Evolutionary conservation across 2,113 vertebrate genomes (phyloP).

Genomic region (Verasper variegatus): DNA sequence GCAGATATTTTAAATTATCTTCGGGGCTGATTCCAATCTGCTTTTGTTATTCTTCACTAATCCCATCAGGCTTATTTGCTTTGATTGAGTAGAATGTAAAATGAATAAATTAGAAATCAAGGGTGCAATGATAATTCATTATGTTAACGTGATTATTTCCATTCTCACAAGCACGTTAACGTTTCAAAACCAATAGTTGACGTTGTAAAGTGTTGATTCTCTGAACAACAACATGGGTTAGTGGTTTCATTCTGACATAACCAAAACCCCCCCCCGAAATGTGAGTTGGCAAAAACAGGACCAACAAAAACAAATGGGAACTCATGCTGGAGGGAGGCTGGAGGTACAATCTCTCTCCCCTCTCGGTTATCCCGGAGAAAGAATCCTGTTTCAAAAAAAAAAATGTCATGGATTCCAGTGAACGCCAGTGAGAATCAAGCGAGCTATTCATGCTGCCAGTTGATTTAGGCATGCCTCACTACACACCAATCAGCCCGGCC

Average conservation of each 20-base stretch:
- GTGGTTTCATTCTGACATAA: conserved; percentile 49
- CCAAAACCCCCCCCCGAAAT: conserved; percentile 37
- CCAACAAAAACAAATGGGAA: conserved; percentile 58
- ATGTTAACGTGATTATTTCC: conserved; percentile 29
- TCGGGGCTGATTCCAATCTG: conserved; percentile 29
- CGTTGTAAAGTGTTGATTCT: conserved; percentile 21
- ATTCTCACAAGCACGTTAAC: neutral
- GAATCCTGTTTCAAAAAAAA: conserved; percentile 42
- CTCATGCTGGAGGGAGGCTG: conserved; percentile 68
- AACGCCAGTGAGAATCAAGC: conserved; percentile 76
- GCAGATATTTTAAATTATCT: conserved; percentile 36
- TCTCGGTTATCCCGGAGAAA: conserved; percentile 69
- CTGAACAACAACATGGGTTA: conserved; percentile 28
- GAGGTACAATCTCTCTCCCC: conserved; percentile 59
- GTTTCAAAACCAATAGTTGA: conserved; percentile 15
- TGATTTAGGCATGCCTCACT: conserved; percentile 80
- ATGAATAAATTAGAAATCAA: conserved; percentile 26
- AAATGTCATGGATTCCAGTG: conserved; percentile 8
- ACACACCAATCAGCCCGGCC: conserved; percentile 78
- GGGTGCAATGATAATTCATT: neutral
- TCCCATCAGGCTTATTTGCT: conserved; percentile 23
- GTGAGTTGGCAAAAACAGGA: conserved; percentile 52
- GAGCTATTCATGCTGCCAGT: conserved; percentile 79
- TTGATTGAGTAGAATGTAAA: conserved; percentile 22
- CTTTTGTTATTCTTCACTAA: conserved; percentile 19